Evolutionary conservation across 2,888 invertebrate species (phyloP).

Genomic region (Endotricha flammealis): DNA sequence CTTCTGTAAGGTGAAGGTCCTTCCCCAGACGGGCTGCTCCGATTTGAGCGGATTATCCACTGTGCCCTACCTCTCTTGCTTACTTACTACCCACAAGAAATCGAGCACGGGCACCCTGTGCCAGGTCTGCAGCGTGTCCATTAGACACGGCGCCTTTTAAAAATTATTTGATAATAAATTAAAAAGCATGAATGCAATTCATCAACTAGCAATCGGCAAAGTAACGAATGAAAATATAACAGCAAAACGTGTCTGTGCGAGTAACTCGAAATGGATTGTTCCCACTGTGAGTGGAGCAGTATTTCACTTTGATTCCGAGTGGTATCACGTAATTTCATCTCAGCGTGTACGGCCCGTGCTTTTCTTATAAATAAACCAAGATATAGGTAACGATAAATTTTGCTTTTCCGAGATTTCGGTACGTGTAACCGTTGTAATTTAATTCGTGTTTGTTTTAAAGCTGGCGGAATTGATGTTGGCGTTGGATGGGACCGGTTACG

Average conservation of each 20-base stretch:
- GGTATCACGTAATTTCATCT: slow-evolving; percentile 78
- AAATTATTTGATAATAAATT: background rate
- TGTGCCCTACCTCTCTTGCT: no score
- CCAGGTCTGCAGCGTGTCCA: no score
- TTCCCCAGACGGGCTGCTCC: no score
- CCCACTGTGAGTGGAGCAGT: slow-evolving; percentile 41
- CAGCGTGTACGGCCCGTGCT: slow-evolving; percentile 58
- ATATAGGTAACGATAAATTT: slow-evolving; percentile 74
- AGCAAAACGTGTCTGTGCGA: slow-evolving; percentile 12
- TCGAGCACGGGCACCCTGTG: no score
- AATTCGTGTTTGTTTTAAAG: slow-evolving; percentile 66
- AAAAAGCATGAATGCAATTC: background rate
- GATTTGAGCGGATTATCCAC: no score
- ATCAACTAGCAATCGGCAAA: slow-evolving; percentile 26
- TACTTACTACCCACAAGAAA: no score
- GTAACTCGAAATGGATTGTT: slow-evolving; percentile 28
- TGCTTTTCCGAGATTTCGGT: slow-evolving; percentile 60
- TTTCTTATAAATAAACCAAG: slow-evolving; percentile 76
- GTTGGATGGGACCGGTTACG: slow-evolving; percentile 51
- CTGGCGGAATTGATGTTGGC: slow-evolving; percentile 43
- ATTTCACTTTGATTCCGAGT: slow-evolving; percentile 74
- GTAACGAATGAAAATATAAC: slow-evolving; percentile 33
- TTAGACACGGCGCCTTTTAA: no score
- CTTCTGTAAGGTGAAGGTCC: no score
- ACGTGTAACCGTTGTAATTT: slow-evolving; percentile 63